Conservation (phyloP, 2,113 vertebrate species). For the Climacteris rufus region DNA sequence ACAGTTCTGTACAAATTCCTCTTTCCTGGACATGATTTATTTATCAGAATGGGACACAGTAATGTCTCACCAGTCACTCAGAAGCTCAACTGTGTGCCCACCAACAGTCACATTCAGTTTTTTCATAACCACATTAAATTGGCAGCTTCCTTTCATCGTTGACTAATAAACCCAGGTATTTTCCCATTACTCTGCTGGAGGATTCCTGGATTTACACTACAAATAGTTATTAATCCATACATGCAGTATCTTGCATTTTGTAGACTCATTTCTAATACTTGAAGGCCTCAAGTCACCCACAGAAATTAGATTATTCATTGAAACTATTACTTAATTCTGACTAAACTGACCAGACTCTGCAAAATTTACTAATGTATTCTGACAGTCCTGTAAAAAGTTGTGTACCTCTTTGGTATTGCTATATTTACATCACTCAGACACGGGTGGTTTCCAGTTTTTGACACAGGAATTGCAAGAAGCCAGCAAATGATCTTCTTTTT, state of each 20-base stretch:
- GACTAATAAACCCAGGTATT: background rate
- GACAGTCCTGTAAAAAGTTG: background rate
- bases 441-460: fast-evolving
- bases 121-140: background rate
- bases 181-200: background rate
- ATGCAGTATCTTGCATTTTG: background rate
- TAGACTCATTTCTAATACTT: background rate
- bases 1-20: background rate
- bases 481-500: background rate
- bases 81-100: background rate
- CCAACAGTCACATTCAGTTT: background rate
- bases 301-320: background rate
- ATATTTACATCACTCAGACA: background rate
- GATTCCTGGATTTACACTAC: background rate
- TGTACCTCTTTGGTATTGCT: background rate
- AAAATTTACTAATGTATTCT: background rate
- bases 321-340: background rate
- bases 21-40: background rate
- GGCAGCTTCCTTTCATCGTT: background rate
- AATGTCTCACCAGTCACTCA: background rate
- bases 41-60: background rate
- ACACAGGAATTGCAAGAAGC: background rate
- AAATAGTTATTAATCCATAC: background rate
- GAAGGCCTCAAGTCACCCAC: background rate
- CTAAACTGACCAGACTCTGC: background rate